Base-by-base conservation (phyloP, 2,113 vertebrate genomes). In the Glaucomys volans region DNA sequence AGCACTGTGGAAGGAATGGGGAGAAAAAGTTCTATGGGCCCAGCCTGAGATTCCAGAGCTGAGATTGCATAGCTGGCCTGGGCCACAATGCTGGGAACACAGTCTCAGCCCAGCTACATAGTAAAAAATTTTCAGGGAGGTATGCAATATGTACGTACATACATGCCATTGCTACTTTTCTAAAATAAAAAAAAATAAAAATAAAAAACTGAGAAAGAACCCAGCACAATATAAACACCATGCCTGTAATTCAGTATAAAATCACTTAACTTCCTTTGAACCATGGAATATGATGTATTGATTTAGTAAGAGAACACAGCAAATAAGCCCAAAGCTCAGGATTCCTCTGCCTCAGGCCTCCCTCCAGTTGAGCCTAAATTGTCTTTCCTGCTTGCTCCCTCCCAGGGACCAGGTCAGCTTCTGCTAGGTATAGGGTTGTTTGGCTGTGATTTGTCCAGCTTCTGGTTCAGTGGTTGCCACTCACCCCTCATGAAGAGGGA, bases 301-400 rank as follows among this genome's bases (percentile, higher is more conserved):
- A 87, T 96, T 93, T 91, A 83, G 82, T 50, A 54, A 52, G 40
- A 80, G n/a, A 47, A 79, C 75, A 88, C 57, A 95, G 91, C 54
- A 95, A 77, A 50, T 57, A 83, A 62, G 28, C 37, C 30, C 35
- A 52, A 5, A 24, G 18, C 81, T 87, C 57, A 18, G 20, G 69
- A 42, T 54, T 64, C 42, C 74, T 26, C 20, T 30, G 12, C 26
- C 97, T 96, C 64, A 89, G 47, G 96, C 85, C 81, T 97, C 92
- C 96, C 95, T 97, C n/a, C 62, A 92, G 96, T 92, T 94, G 96
- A 97, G 91, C 86, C 85, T 95, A 62, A 91, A 67, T 96, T 92
- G 93, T 92, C 83, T 96, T 93, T 57, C 90, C 50, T 52, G 52
- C 86, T 96, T 96, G 50, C 91, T 97, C 75, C 93, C 50, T 96